Evolutionary conservation across 2,797 vertebrate genomes (phyloP).

Genomic region (Melopsittacus undulatus): DNA sequence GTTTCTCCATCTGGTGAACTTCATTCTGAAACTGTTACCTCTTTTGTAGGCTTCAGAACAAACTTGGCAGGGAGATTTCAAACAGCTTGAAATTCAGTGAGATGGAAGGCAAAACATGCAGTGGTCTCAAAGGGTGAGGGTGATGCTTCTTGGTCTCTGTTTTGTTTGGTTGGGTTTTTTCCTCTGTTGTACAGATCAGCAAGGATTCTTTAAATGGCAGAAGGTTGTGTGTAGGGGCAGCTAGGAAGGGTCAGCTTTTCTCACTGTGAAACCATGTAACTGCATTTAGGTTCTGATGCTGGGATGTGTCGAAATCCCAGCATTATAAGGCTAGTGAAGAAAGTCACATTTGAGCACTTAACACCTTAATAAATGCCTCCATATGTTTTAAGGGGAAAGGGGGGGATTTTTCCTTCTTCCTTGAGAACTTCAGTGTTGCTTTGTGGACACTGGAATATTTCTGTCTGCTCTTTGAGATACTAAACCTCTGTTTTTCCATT

Average conservation of each 20-base stretch:
- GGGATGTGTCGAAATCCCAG: not conserved
- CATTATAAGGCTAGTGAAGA: not conserved
- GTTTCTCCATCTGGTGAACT: not conserved
- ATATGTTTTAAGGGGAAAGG: not conserved
- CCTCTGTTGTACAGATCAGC: not conserved
- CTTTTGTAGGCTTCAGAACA: not conserved
- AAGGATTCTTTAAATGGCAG: not conserved
- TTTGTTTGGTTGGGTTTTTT: not conserved
- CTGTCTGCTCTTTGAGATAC: not conserved
- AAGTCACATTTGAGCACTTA: not conserved
- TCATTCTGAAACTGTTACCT: not conserved
- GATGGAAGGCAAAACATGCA: not conserved
- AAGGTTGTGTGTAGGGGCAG: not conserved
- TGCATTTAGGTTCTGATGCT: not conserved
- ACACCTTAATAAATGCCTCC: not conserved
- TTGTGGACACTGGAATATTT: not conserved
- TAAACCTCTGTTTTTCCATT: constrained; percentile 19
- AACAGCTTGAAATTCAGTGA: not conserved
- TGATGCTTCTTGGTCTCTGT: not conserved
- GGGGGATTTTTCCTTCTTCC: not conserved
- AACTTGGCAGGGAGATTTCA: not conserved
- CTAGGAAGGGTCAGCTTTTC: not conserved
- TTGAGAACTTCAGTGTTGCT: not conserved
- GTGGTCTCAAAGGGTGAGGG: not conserved
- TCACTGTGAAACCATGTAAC: not conserved